A percentile compares a stretch with the other conserved stretches of the same genome.
Conservation (phyloP, 1,140 invertebrate genomes). For the Ladona fulva region DNA sequence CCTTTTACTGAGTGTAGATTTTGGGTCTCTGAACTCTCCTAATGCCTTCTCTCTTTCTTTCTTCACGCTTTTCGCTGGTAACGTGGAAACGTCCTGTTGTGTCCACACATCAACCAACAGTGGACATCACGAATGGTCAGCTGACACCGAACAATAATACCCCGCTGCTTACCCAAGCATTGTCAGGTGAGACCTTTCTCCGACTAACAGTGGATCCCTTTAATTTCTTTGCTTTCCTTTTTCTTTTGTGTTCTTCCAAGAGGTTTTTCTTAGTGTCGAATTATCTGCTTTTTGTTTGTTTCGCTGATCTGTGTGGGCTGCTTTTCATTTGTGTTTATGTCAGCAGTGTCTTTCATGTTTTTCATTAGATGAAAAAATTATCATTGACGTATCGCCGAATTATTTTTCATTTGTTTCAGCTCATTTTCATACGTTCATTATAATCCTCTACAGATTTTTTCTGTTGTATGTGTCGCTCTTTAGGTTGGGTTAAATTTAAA, state of each 20-base stretch:
- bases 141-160: conserved; percentile 90
- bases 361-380: too few species aligned
- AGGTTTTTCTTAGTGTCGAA: background rate
- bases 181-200: conserved; percentile 65
- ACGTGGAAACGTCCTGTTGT: conserved; percentile 20
- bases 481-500: too few species aligned
- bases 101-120: conserved; percentile 61
- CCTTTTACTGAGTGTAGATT: background rate
- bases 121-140: conserved; percentile 89
- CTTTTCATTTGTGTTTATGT: background rate
- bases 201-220: background rate
- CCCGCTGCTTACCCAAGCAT: conserved; percentile 83
- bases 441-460: too few species aligned
- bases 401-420: too few species aligned
- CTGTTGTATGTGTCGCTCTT: too few species aligned
- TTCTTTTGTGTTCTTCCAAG: background rate
- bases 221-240: background rate
- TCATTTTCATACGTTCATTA: too few species aligned
- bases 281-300: background rate
- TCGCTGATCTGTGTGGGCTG: too few species aligned
- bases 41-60: background rate
- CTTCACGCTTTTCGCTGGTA: conserved; percentile 3
- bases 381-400: too few species aligned
- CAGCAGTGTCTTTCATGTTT: background rate
- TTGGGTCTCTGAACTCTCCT: background rate